Base-by-base conservation (phyloP, 2,113 vertebrate species). In the Cochlearius cochlearius region DNA sequence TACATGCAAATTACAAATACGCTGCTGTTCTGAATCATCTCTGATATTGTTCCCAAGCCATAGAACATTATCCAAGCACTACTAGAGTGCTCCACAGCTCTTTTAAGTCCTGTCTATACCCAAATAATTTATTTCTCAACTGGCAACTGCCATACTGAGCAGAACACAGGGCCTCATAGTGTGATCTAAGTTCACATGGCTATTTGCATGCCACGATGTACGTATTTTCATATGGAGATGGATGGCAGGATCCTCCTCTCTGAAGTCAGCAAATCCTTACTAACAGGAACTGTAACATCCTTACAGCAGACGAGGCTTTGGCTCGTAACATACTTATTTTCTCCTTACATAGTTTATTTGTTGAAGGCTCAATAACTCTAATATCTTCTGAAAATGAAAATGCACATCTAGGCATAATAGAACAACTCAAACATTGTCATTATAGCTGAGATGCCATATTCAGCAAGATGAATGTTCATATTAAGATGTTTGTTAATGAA, bases 401-500 rank as follows among this genome's bases (percentile, higher is more conserved):
- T 38, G 55, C 71, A 59, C 53, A 53, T 53, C 58, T 91, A 62
- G 60, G 43, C 82, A 59, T 47, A 96, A 86, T 5, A 75, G 60
- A 94, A 63, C 14, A 74, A 66, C 30, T 90, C 0, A 0, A 55
- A 89, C 58, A 30, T 30, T 63, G 76, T 73, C 77, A 67, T 77
- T 96, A 59, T 45, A 80, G 45, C 85, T 78, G 83, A 78, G 69
- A 69, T 88, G 69, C 38, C 60, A 36, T 52, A 84, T 94, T 96
- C 85, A 95, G 90, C 69, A 80, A 92, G 85, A 95, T 91, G 91
- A 81, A 91, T 15, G 6, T 53, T 92, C 71, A 45, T 79, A 91
- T 85, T 56, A 88, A 86, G 72, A 84, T 58, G 38, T 89, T 94
- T 94, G 73, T 66, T 92, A 92, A 94, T 78, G n/a, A 83, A 93